phyloP scores from a whole-genome alignment of 2,113 vertebrate genomes.

The Nanorana parkeri region DNA sequence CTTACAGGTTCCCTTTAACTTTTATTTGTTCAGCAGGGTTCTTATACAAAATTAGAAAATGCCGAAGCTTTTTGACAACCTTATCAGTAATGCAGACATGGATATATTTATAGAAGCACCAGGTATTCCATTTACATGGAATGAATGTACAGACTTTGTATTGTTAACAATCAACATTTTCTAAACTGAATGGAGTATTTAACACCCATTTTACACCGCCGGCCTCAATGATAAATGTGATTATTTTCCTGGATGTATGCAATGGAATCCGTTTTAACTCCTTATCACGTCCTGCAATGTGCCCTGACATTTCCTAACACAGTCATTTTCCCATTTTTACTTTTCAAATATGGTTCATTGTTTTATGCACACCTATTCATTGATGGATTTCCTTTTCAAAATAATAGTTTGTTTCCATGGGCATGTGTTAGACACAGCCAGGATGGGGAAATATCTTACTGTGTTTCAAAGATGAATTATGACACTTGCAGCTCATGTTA shows the following conservation, averaged over 20 bases:
- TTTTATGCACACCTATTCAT: slow-evolving; percentile 23
- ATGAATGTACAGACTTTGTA: background rate
- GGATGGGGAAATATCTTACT: background rate
- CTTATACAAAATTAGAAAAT: background rate
- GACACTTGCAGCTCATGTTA: too few relatives aligned
- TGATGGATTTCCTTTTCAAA: slow-evolving; percentile 35
- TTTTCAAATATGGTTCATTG: slow-evolving; percentile 3
- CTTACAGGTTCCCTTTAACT: background rate
- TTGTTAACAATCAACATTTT: slow-evolving; percentile 23
- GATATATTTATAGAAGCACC: background rate
- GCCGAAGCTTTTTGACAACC: background rate
- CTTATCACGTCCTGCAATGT: slow-evolving; percentile 52
- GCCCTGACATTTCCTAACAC: slow-evolving; percentile 39
- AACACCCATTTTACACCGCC: slow-evolving; percentile 22
- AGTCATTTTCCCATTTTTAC: slow-evolving; percentile 23
- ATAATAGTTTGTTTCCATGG: slow-evolving; percentile 2
- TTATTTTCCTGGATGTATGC: slow-evolving; percentile 29
- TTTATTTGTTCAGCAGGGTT: background rate
- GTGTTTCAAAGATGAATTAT: background rate
- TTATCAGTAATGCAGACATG: background rate
- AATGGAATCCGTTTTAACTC: slow-evolving; percentile 13
- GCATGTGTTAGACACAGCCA: background rate
- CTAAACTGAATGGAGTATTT: slow-evolving; percentile 7
- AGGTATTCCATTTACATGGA: slow-evolving; percentile 5
- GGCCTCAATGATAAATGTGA: slow-evolving; percentile 23